Evolutionary conservation across 1,140 invertebrate species (phyloP).

Genomic region (Macrosteles quadrilineatus): DNA sequence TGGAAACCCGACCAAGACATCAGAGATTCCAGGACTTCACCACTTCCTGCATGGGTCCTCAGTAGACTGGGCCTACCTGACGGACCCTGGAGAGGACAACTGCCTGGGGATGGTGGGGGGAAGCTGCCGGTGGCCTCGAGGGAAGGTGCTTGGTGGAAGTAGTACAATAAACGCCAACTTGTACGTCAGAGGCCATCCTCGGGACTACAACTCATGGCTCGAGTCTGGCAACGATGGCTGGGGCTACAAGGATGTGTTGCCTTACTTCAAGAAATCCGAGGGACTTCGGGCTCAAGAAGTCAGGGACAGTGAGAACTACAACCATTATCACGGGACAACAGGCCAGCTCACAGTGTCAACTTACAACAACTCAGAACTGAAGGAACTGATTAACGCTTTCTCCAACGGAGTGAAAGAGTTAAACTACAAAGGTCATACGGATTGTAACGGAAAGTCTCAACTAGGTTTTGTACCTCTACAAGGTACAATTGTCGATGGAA

Average conservation of each 20-base stretch:
- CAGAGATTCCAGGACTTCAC: conserved; percentile 58
- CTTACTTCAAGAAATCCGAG: conserved; percentile 52
- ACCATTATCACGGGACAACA: conserved; percentile 7
- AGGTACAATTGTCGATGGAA: conserved; percentile 63
- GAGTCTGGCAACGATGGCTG: conserved; percentile 51
- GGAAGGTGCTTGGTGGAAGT: conserved; percentile 64
- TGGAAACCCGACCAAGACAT: conserved; percentile 56
- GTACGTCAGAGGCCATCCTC: conserved; percentile 60
- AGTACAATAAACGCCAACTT: conserved; percentile 65
- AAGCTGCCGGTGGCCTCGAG: conserved; percentile 60
- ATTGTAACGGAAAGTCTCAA: conserved; percentile 21
- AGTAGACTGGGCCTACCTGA: conserved; percentile 76
- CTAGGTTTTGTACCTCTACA: conserved; percentile 15
- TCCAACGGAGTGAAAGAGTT: not conserved
- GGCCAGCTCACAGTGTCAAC: conserved; percentile 2
- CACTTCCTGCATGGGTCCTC: conserved; percentile 58
- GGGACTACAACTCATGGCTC: conserved; percentile 62
- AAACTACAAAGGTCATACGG: conserved; percentile 3
- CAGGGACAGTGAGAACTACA: not conserved
- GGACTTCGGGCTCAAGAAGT: conserved; percentile 31
- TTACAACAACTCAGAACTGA: not conserved
- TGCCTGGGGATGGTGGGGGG: conserved; percentile 52
- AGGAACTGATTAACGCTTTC: not conserved
- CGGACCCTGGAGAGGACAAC: conserved; percentile 61
- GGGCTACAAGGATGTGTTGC: conserved; percentile 56